phyloP scores from a whole-genome alignment of 2,113 vertebrate species.

The Pionites leucogaster region DNA sequence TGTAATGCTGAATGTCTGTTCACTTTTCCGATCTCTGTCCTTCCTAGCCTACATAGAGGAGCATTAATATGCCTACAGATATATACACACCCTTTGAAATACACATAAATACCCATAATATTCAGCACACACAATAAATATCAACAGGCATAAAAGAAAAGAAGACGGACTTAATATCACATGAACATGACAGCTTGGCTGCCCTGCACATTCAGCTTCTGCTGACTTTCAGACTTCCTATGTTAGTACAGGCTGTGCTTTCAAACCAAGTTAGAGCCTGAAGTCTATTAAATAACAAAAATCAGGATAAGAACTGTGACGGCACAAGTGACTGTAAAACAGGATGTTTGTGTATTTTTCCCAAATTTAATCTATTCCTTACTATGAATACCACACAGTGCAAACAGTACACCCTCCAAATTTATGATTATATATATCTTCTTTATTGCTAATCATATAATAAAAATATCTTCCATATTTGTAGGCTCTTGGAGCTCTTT shows the following conservation, averaged over 20 bases:
- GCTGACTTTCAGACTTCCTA: not conserved
- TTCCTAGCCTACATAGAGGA: not conserved
- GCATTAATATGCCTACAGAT: not conserved
- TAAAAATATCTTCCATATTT: not conserved
- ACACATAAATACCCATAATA: not conserved
- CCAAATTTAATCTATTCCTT: not conserved
- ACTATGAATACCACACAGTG: too few relatives aligned
- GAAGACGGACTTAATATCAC: not conserved
- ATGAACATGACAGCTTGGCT: accelerated
- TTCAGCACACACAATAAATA: not conserved
- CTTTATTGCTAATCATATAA: not conserved
- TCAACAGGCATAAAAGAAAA: not conserved
- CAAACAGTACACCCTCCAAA: not conserved
- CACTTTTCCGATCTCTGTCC: not conserved
- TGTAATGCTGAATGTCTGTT: not conserved
- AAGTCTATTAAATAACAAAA: not conserved
- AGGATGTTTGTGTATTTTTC: not conserved
- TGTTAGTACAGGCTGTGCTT: not conserved
- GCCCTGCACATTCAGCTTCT: not conserved
- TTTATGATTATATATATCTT: not conserved
- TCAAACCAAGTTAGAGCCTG: not conserved
- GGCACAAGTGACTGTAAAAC: not conserved
- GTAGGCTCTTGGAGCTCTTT: not conserved
- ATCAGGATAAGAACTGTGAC: not conserved
- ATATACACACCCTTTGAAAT: not conserved